These are phyloP conservation scores for Nomia melanderi DNA, from an alignment of 1,140 invertebrate genomes.

Conservation along the genomic window DNA sequence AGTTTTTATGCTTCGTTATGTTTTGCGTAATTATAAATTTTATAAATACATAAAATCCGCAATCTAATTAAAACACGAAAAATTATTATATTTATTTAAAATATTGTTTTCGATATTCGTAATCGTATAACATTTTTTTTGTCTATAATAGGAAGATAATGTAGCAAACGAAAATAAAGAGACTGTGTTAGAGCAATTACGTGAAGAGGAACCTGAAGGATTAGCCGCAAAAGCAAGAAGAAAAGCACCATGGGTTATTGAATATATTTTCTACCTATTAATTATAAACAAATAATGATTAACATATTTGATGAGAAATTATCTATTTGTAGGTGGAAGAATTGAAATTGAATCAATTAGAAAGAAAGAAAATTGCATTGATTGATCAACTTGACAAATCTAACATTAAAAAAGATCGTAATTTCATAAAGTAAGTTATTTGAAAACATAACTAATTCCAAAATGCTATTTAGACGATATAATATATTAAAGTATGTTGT, in stretches of 20 bases:
- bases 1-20: no score
- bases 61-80: no score
- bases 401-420: conserved; percentile 72
- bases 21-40: no score
- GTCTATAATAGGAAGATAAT: conserved; percentile 70
- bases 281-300: not conserved
- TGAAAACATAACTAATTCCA: no score
- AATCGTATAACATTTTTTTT: conserved; percentile 1
- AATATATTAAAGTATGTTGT: no score
- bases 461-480: no score
- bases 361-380: conserved; percentile 70
- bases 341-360: conserved; percentile 77
- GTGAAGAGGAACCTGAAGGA: conserved; percentile 71
- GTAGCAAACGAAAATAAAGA: conserved; percentile 73
- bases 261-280: not conserved
- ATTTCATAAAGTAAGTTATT: conserved; percentile 9
- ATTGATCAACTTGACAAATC: conserved; percentile 71
- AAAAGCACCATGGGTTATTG: conserved; percentile 77
- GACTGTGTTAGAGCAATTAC: conserved; percentile 64
- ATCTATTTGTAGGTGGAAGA: conserved; percentile 72
- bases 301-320: conserved; percentile 11
- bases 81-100: not conserved
- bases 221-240: conserved; percentile 68
- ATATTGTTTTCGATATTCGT: not conserved
- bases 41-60: no score